phyloP scores from a whole-genome alignment of 92 coral and sea anemone genomes.

The Metridium senile region DNA sequence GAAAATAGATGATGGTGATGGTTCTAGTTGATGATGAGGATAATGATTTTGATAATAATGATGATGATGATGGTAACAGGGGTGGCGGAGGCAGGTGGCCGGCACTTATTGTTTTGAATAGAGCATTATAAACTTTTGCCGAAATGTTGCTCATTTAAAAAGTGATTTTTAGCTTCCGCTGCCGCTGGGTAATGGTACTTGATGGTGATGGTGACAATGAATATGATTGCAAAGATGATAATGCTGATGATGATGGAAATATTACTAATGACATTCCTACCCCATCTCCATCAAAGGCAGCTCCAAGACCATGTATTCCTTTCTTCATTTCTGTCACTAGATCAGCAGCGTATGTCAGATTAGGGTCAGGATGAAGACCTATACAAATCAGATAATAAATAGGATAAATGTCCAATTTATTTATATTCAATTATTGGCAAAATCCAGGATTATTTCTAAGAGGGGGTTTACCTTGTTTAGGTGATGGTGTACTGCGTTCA shows the following conservation, averaged over 20 bases:
- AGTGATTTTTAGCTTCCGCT: no score
- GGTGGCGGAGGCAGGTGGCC: no score
- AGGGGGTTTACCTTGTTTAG: no score
- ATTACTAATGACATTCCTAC: slow-evolving; percentile 27
- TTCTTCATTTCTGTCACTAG: slow-evolving; percentile 74
- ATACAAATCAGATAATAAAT: no score
- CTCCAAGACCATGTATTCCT: slow-evolving; percentile 92
- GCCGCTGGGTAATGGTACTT: no score
- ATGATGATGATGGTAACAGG: not conserved
- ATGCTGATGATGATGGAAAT: not conserved
- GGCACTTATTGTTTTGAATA: no score
- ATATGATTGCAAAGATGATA: not conserved
- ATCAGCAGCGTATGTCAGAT: slow-evolving; percentile 91
- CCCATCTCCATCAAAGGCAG: slow-evolving; percentile 99
- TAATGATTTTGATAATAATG: not conserved
- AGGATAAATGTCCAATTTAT: no score
- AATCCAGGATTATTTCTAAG: no score
- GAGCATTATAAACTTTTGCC: no score
- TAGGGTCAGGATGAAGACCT: slow-evolving; percentile 98
- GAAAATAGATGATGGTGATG: not conserved
- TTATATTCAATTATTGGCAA: no score
- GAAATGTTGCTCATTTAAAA: no score
- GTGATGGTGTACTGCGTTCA: no score
- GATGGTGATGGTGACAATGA: not conserved
- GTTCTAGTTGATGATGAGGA: not conserved